Percentiles rank a stretch among this genome's conserved stretches.
phyloP scores from a whole-genome alignment of 2,797 vertebrate genomes.

The Xyrichtys novacula region DNA sequence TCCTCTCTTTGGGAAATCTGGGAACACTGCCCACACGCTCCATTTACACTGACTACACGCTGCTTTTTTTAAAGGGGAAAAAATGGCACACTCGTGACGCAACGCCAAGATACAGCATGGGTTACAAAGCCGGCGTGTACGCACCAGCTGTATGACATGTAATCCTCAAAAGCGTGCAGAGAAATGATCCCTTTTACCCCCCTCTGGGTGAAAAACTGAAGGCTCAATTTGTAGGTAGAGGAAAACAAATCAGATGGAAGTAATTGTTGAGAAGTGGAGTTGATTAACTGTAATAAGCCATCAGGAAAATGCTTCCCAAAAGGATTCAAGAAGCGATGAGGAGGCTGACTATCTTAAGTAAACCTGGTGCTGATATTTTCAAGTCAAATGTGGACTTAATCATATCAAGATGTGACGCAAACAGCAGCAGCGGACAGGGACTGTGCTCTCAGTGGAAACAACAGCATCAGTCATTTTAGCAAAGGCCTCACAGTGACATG shows the following conservation, averaged over 20 bases:
- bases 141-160: slow-evolving; percentile 31
- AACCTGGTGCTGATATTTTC: too few species aligned
- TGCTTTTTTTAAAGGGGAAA: slow-evolving; percentile 12
- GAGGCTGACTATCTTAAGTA: not conserved
- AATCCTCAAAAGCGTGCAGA: slow-evolving; percentile 29
- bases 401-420: not conserved
- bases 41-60: slow-evolving; percentile 44
- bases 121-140: slow-evolving; percentile 23
- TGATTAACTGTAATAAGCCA: slow-evolving; percentile 13
- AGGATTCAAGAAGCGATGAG: not conserved
- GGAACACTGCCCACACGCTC: slow-evolving; percentile 55
- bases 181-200: not conserved
- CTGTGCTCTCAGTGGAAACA: not conserved
- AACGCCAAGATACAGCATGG: slow-evolving; percentile 35
- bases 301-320: slow-evolving; percentile 3
- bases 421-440: not conserved
- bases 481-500: not conserved
- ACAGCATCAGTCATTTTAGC: not conserved
- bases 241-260: slow-evolving; percentile 19
- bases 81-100: slow-evolving; percentile 27
- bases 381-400: not conserved
- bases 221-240: not conserved
- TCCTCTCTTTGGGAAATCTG: slow-evolving; percentile 55
- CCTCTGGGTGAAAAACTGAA: not conserved
- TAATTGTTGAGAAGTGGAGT: not conserved